A percentile compares a stretch with the other conserved stretches of the same genome.
These are phyloP conservation scores for Poecilia wingei DNA, from an alignment of 2,797 vertebrate genomes.

Conservation along the genomic window DNA sequence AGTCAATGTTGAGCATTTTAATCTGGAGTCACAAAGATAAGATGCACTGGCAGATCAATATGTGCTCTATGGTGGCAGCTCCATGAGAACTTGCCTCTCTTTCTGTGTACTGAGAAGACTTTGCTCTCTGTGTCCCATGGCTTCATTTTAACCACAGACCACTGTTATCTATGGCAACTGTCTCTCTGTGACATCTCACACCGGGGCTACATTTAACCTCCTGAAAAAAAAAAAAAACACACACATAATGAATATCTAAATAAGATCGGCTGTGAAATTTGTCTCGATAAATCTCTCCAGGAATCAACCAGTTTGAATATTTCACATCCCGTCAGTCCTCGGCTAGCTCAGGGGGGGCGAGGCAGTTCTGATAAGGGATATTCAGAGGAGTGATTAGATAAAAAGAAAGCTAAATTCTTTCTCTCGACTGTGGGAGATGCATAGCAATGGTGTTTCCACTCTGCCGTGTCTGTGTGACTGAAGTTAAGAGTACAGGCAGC, in stretches of 20 bases:
- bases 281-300: conserved; percentile 73
- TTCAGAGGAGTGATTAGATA: conserved; percentile 76
- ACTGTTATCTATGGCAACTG: conserved; percentile 69
- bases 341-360: conserved; percentile 60
- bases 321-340: conserved; percentile 69
- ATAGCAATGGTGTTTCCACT: conserved; percentile 68
- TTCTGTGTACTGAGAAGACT: conserved; percentile 67
- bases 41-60: conserved; percentile 82
- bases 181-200: conserved; percentile 70
- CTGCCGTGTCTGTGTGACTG: conserved; percentile 64
- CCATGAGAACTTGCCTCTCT: conserved; percentile 74
- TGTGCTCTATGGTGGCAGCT: conserved; percentile 77
- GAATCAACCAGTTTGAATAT: conserved; percentile 78
- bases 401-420: conserved; percentile 71
- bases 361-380: conserved; percentile 73
- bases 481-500: conserved; percentile 63
- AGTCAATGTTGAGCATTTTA: conserved; percentile 78
- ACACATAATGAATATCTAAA: conserved; percentile 78
- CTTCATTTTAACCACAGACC: conserved; percentile 69
- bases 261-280: conserved; percentile 77
- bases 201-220: conserved; percentile 65
- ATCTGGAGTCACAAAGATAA: conserved; percentile 83
- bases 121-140: conserved; percentile 70
- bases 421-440: conserved; percentile 65
- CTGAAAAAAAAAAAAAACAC: conserved; percentile 53